These are phyloP conservation scores for Clarias gariepinus DNA, from an alignment of 2,113 vertebrate genomes.

Conservation along the genomic window DNA sequence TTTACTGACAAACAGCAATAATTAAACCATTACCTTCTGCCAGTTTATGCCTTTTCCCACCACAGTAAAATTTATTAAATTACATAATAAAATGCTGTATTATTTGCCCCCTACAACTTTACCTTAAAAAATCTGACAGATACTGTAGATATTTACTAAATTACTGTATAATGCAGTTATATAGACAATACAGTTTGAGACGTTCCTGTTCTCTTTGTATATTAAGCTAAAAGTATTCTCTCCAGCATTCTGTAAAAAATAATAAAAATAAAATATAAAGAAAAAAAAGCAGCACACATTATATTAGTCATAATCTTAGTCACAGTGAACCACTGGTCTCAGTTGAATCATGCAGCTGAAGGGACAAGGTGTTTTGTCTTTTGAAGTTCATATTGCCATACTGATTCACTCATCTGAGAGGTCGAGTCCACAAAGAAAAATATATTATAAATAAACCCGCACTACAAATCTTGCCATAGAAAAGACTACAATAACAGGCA, in stretches of 20 bases:
- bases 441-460: conserved; percentile 12
- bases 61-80: background rate
- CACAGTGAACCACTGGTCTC: conserved; percentile 21
- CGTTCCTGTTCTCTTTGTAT: background rate
- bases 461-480: background rate
- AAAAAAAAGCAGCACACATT: background rate
- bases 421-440: background rate
- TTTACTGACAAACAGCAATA: background rate
- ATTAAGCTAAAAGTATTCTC: background rate
- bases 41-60: background rate
- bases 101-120: background rate
- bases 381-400: background rate
- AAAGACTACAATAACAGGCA: background rate
- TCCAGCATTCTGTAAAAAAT: background rate
- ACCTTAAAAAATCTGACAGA: background rate
- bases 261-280: background rate
- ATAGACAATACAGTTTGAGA: background rate
- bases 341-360: conserved; percentile 15
- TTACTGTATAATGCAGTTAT: background rate
- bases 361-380: conserved; percentile 14
- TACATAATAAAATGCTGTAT: background rate
- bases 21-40: background rate
- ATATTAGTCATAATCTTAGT: conserved; percentile 34
- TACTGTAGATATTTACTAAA: background rate
- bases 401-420: conserved; percentile 23